Evolutionary conservation across 1,140 invertebrate species (phyloP).

Genomic region (Pectinophora gossypiella): DNA sequence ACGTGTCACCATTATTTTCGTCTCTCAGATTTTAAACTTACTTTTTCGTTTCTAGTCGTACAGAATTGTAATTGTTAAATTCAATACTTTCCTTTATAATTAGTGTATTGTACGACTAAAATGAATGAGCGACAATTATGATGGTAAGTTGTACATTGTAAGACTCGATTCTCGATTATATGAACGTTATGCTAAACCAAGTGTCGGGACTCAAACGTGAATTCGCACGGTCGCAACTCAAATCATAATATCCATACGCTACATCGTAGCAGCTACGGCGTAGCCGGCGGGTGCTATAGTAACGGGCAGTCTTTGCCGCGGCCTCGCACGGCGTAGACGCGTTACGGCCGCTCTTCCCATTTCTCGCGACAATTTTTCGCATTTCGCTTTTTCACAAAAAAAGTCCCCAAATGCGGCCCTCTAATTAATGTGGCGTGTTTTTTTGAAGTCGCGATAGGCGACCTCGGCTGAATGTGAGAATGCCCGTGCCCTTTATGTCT

Average conservation of each 20-base stretch:
- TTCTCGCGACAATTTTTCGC: not conserved
- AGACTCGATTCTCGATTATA: too few species aligned
- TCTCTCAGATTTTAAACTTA: too few species aligned
- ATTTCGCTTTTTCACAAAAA: not conserved
- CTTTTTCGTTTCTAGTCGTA: too few species aligned
- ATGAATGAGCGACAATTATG: too few species aligned
- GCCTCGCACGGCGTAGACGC: not conserved
- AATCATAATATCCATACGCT: not conserved
- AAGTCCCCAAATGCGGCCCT: not conserved
- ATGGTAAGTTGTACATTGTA: too few species aligned
- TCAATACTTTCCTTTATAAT: too few species aligned
- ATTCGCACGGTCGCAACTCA: too few species aligned
- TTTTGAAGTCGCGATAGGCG: conserved; percentile 10
- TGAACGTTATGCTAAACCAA: too few species aligned
- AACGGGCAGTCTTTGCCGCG: not conserved
- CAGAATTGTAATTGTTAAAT: too few species aligned
- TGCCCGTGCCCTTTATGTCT: not conserved
- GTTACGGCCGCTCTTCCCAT: not conserved
- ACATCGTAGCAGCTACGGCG: not conserved
- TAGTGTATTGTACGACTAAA: too few species aligned
- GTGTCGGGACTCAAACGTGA: too few species aligned
- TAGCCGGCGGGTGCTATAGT: conserved; percentile 1
- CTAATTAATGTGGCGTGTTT: conserved; percentile 36
- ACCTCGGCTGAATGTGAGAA: not conserved
- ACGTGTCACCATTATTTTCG: too few species aligned